Evolutionary conservation across 2,797 vertebrate species (phyloP).

Genomic region (Lithobates pipiens): DNA sequence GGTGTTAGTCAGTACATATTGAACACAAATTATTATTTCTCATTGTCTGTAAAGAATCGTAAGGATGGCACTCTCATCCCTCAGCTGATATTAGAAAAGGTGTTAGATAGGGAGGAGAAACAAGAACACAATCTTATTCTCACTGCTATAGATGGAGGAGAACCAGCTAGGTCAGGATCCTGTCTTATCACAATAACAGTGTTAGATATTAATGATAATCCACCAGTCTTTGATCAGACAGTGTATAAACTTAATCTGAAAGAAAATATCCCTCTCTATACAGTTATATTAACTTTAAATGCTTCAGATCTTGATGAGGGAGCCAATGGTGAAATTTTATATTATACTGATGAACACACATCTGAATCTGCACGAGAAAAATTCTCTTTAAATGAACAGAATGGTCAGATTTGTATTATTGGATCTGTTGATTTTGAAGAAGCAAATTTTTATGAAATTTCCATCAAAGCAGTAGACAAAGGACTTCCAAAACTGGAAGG

Average conservation of each 20-base stretch:
- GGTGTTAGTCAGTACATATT: constrained; percentile 80
- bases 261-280: constrained; percentile 66
- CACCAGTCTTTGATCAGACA: constrained; percentile 12
- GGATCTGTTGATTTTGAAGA: constrained; percentile 82
- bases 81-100: constrained; percentile 29
- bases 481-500: constrained; percentile 88
- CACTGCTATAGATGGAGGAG: constrained; percentile 21
- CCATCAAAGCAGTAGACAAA: constrained; percentile 76
- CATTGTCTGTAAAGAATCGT: constrained; percentile 73
- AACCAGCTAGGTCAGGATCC: constrained; percentile 1
- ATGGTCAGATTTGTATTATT: constrained; percentile 75
- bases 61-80: constrained; percentile 37
- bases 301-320: constrained; percentile 68
- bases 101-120: constrained; percentile 31
- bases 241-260: constrained; percentile 66
- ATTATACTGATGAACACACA: constrained; percentile 77
- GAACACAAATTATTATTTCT: constrained; percentile 78
- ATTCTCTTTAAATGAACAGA: constrained; percentile 72
- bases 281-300: constrained; percentile 67
- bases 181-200: constrained; percentile 6
- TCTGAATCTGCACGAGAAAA: constrained; percentile 71
- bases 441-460: constrained; percentile 77
- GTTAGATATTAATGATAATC: constrained; percentile 36
- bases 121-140: constrained; percentile 27
- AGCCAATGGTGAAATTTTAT: constrained; percentile 69